These are phyloP conservation scores for Paratilapia polleni DNA, from an alignment of 2,113 vertebrate species.

Conservation along the genomic window DNA sequence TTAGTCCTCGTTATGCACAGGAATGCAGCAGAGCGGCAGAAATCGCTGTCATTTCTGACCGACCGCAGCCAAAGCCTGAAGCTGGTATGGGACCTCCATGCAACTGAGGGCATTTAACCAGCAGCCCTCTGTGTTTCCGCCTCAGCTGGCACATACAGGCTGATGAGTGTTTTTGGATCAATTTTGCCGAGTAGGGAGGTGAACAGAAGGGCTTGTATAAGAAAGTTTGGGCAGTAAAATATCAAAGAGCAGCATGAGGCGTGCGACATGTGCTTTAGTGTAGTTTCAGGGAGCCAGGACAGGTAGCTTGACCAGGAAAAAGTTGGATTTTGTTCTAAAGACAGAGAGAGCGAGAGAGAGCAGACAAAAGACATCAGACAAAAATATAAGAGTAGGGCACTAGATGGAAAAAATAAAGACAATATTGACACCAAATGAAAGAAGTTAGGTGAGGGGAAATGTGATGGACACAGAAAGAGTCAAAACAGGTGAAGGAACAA, in stretches of 20 bases:
- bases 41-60: conserved; percentile 40
- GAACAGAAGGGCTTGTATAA: not conserved
- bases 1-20: conserved; percentile 72
- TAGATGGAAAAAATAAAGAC: not conserved
- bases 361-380: not conserved
- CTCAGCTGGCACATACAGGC: conserved; percentile 56
- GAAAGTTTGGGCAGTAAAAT: conserved; percentile 18
- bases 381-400: not conserved
- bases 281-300: conserved; percentile 42
- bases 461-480: conserved; percentile 5
- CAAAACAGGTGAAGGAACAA: conserved; percentile 22
- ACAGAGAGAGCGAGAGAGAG: not conserved
- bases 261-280: conserved; percentile 13
- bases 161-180: conserved; percentile 54
- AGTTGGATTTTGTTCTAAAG: not conserved
- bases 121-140: conserved; percentile 59
- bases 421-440: not conserved
- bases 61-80: conserved; percentile 13
- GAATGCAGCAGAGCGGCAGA: conserved; percentile 60
- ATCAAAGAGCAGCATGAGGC: conserved; percentile 46
- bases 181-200: conserved; percentile 11
- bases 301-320: conserved; percentile 29
- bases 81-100: not conserved
- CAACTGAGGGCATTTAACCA: conserved; percentile 37
- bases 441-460: conserved; percentile 1